These are phyloP conservation scores for Daboia siamensis DNA, from an alignment of 2,113 vertebrate species.

Conservation along the genomic window DNA sequence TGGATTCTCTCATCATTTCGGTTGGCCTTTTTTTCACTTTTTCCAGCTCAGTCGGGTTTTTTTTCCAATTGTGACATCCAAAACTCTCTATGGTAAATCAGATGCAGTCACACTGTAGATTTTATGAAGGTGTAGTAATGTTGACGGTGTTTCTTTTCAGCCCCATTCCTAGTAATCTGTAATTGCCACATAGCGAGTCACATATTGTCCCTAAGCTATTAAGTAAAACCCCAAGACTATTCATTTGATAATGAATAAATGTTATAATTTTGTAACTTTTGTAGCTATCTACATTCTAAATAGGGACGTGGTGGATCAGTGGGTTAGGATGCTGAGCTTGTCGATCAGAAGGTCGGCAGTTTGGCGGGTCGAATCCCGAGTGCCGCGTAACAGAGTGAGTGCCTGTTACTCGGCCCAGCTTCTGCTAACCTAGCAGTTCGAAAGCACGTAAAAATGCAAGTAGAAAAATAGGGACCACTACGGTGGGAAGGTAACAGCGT, in stretches of 20 bases:
- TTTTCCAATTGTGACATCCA: not conserved
- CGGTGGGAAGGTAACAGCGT: too few relatives aligned
- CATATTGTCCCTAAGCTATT: not conserved
- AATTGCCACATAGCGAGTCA: not conserved
- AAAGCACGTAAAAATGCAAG: too few relatives aligned
- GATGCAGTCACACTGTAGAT: not conserved
- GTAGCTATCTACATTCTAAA: not conserved
- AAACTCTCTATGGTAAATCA: not conserved
- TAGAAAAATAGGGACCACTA: too few relatives aligned
- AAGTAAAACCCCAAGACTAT: not conserved
- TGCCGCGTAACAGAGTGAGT: too few relatives aligned
- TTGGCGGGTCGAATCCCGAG: too few relatives aligned
- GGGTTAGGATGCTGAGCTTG: too few relatives aligned
- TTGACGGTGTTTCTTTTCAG: not conserved
- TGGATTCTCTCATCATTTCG: not conserved
- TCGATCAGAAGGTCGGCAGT: too few relatives aligned
- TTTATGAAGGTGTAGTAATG: not conserved
- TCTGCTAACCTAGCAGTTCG: too few relatives aligned
- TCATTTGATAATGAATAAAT: not conserved
- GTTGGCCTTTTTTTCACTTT: not conserved
- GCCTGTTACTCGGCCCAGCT: too few relatives aligned
- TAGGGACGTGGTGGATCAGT: too few relatives aligned
- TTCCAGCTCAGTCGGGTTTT: not conserved
- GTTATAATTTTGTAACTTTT: not conserved
- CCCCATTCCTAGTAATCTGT: not conserved